Base-by-base conservation (phyloP, 2,797 vertebrate species). In the Kryptolebias ocellatus region DNA sequence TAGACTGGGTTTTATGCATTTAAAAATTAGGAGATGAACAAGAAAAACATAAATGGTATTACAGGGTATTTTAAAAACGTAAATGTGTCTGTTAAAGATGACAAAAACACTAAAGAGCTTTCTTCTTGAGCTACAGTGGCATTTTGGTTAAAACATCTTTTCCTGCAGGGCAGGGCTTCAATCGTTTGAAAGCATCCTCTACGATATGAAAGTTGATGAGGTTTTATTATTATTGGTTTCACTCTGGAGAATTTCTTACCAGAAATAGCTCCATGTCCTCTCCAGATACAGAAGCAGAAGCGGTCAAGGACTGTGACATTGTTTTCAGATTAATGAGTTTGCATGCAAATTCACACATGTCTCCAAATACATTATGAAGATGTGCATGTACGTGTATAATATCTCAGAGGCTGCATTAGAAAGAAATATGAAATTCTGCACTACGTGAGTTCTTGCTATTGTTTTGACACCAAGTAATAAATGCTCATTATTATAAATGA, bases 201-300 rank as follows among this genome's bases (percentile, higher is more conserved):
- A 17, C 62, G 34, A 71, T 71, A 20, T 50, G 20, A 57, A n/a
- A 73, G 16, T 55, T 64, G 24, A 79, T 70, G 37, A 74, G 15
- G 14, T 42, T 74, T 78, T 68, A 14, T 67, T 53, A 66, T 60
- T 31, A 64, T 66, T 49, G 28, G 51, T 72, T 75, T 49, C 51
- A 54, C 34, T 37, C 28, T 49, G 42, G 16, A 52, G 47, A 44
- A 18, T 67, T 51, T 37, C n/a, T 51, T 11, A 28, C 44, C 53
- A 24, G 51, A 7, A 57, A 57, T 18, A 46, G 44, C 60, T 68
- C 20, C 17, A 11, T 42, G 29, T 66, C 39, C 24, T 64, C 53
- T 46, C 49, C 20, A 55, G 53, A 47, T 61, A 44, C 56, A 18
- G 10, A 18, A 28, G 53, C 18, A 50, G 44, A 60, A 31, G 54